Percentiles rank a stretch among this genome's conserved stretches.
Evolutionary conservation across 2,113 vertebrate species (phyloP).

Genomic region (Drymodes brunneopygia): DNA sequence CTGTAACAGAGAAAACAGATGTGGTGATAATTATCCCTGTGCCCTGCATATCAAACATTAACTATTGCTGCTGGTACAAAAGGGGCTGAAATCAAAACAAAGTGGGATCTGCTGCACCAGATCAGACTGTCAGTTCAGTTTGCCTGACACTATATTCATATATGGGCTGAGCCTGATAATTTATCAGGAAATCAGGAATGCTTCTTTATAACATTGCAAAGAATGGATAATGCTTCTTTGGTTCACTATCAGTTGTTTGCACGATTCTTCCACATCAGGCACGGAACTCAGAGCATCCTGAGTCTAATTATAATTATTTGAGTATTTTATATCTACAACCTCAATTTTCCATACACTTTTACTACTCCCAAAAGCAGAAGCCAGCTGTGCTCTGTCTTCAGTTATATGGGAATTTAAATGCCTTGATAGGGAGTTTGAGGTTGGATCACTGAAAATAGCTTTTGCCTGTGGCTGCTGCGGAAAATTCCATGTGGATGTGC

Average conservation of each 20-base stretch:
- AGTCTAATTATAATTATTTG: background rate
- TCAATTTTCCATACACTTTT: background rate
- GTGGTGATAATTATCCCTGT: conserved; percentile 35
- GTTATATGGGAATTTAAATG: background rate
- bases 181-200: background rate
- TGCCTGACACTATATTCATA: background rate
- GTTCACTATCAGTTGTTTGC: background rate
- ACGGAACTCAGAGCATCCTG: background rate
- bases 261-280: background rate
- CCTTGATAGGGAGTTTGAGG: conserved; percentile 22
- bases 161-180: background rate
- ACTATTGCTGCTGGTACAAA: background rate
- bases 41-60: conserved; percentile 22
- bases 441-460: background rate
- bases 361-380: background rate
- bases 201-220: background rate
- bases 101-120: background rate
- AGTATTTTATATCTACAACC: background rate
- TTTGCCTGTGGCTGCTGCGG: background rate
- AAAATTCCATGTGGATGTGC: conserved; percentile 45
- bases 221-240: background rate
- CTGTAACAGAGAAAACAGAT: conserved; percentile 50
- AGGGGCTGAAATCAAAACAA: background rate
- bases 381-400: background rate
- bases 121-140: background rate